Evolutionary conservation across 2,113 vertebrate species (phyloP).

Genomic region (Oreochromis tanganicae): DNA sequence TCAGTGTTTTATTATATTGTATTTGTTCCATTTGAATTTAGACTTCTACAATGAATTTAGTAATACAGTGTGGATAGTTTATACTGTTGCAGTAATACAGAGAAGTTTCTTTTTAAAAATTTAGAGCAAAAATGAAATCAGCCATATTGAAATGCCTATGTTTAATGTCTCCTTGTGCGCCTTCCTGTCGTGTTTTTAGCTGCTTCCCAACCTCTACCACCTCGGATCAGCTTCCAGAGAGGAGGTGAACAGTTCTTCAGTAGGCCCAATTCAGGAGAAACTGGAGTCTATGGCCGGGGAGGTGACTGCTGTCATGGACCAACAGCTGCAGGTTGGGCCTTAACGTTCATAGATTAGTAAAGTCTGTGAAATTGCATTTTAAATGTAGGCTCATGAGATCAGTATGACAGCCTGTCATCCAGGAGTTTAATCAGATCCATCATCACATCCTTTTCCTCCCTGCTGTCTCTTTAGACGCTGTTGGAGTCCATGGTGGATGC

Average conservation of each 20-base stretch:
- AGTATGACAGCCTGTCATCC: not conserved
- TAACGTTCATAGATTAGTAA: not conserved
- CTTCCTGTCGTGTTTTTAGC: constrained; percentile 58
- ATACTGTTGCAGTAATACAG: accelerated
- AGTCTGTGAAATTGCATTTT: not conserved
- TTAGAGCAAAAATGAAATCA: not conserved
- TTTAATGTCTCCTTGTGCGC: not conserved
- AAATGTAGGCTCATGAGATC: not conserved
- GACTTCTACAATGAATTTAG: accelerated
- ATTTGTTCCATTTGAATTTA: not conserved
- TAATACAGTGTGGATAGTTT: not conserved
- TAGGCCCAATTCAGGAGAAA: constrained; percentile 89
- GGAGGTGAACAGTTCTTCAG: constrained; percentile 75
- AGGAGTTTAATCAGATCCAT: accelerated
- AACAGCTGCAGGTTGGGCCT: constrained; percentile 86
- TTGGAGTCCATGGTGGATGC: constrained; percentile 92
- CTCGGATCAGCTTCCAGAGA: constrained; percentile 82
- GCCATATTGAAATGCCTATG: not conserved
- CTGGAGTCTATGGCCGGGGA: constrained; percentile 96
- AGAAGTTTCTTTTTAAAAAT: not conserved
- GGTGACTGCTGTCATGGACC: constrained; percentile 90
- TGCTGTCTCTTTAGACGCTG: constrained; percentile 67
- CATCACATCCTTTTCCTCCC: not conserved
- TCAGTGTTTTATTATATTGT: not conserved
- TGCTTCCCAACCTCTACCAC: constrained; percentile 93